phyloP scores from a whole-genome alignment of 2,797 vertebrate species.

The Bovichtus variegatus region DNA sequence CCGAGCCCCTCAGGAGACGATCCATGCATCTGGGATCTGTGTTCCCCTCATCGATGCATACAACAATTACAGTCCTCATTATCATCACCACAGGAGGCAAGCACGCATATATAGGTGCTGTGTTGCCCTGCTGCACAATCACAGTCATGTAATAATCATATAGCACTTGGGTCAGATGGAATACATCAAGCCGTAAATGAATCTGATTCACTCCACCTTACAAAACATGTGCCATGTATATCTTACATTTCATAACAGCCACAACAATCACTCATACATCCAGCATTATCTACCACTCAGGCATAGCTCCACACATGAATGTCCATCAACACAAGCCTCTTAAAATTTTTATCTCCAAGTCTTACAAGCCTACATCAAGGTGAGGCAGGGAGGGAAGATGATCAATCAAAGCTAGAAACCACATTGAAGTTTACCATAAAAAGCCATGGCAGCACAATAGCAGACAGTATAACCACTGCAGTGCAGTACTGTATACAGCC shows the following conservation, averaged over 20 bases:
- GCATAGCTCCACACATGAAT: slow-evolving; percentile 68
- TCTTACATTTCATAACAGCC: slow-evolving; percentile 79
- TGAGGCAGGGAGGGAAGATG: slow-evolving; percentile 61
- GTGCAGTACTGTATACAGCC: slow-evolving; percentile 87
- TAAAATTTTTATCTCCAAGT: slow-evolving; percentile 71
- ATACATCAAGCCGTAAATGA: slow-evolving; percentile 68
- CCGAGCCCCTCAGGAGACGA: slow-evolving; percentile 64
- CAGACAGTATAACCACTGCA: slow-evolving; percentile 87
- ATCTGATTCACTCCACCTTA: slow-evolving; percentile 68
- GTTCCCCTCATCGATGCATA: slow-evolving; percentile 63
- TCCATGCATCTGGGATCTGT: slow-evolving; percentile 70
- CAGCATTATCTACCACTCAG: slow-evolving; percentile 61
- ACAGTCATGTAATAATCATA: slow-evolving; percentile 67
- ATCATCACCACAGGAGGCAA: slow-evolving; percentile 69
- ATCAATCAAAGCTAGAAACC: slow-evolving; percentile 49
- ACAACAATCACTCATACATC: slow-evolving; percentile 67
- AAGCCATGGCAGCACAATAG: slow-evolving; percentile 77
- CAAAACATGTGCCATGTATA: slow-evolving; percentile 78
- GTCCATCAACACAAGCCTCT: slow-evolving; percentile 64
- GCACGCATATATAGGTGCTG: slow-evolving; percentile 58
- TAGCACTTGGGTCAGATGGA: slow-evolving; percentile 59
- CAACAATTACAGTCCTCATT: slow-evolving; percentile 77
- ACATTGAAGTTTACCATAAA: slow-evolving; percentile 73
- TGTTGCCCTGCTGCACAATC: slow-evolving; percentile 61
- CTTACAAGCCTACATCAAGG: slow-evolving; percentile 66